Base-by-base conservation (phyloP, 2,113 vertebrate species). In the Panthera leo region DNA sequence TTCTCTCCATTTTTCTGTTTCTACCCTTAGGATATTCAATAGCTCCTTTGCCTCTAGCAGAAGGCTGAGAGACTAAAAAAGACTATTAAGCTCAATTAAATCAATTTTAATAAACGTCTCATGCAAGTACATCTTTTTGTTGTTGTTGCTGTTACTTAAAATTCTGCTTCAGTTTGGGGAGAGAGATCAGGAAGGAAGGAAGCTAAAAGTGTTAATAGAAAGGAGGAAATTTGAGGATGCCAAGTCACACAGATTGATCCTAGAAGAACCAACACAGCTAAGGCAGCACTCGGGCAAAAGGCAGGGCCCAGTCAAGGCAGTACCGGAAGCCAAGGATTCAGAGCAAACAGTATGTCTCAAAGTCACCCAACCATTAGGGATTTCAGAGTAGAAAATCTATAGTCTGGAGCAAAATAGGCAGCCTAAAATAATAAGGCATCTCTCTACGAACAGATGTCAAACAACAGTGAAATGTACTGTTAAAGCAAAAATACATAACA, bases 51-150 rank as follows among this genome's bases (percentile, higher is more conserved):
- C n/a, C 65, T 97, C 67, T 89, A 82, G 42, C n/a, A 95, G 6
- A 82, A 70, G 65, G 90, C 10, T 89, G 88, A 70, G 45, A 75
- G 2, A 96, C 34, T 85, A 75, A 90, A 14, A 97, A 71, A 86
- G 27, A 93, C 70, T 25, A 97, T 31, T 84, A 94, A 93, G 70
- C 21, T 96, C 65, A 93, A 94, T 79, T 76, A 92, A 79, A 93
- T 68, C 31, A 73, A 87, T 90, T 73, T 94, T 76, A 88, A 79
- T 90, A 92, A 75, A 55, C 65, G 48, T 82, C 39, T 96, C 87
- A 76, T 39, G 0, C 3, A 55, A 93, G n/a, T 58, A 78, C 4
- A 80, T 13, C 2, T 82, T 76, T 42, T 71, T 65, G 65, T 68
- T 68, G 53, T 53, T 53, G 71, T 75, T 75, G 42, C 89, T 82